Percentiles rank a stretch among this genome's conserved stretches.
phyloP scores from a whole-genome alignment of 2,888 invertebrate species.

The Rapana venosa region DNA sequence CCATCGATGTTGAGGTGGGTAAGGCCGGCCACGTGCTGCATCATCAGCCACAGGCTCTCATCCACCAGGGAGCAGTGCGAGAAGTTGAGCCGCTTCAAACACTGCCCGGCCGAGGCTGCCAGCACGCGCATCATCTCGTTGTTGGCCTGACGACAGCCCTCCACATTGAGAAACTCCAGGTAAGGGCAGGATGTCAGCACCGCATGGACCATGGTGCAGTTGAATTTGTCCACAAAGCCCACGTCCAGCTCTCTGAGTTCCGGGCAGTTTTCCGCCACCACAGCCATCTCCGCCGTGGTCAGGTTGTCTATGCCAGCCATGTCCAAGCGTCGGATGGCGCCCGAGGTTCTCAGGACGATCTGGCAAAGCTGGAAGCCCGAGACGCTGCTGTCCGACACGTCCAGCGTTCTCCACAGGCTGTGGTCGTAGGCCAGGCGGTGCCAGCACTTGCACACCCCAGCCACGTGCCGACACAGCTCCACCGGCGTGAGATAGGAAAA shows the following conservation, averaged over 20 bases:
- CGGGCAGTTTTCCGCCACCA: slow-evolving; percentile 58
- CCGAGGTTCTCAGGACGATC: slow-evolving; percentile 53
- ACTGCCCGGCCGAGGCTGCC: slow-evolving; percentile 48
- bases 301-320: slow-evolving; percentile 56
- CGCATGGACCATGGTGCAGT: slow-evolving; percentile 53
- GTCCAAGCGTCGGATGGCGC: slow-evolving; percentile 52
- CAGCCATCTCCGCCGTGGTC: slow-evolving; percentile 56
- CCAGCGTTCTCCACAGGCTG: slow-evolving; percentile 59
- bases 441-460: slow-evolving; percentile 60
- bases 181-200: slow-evolving; percentile 57
- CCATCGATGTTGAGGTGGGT: slow-evolving; percentile 64
- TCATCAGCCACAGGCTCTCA: slow-evolving; percentile 54
- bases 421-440: slow-evolving; percentile 57
- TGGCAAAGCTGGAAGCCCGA: slow-evolving; percentile 53
- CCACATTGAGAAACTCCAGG: slow-evolving; percentile 60
- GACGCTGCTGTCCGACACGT: slow-evolving; percentile 49
- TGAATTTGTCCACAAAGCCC: slow-evolving; percentile 62
- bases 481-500: slow-evolving; percentile 58
- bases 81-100: slow-evolving; percentile 59
- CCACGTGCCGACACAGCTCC: slow-evolving; percentile 57
- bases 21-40: slow-evolving; percentile 53
- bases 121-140: slow-evolving; percentile 51
- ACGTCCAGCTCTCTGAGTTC: slow-evolving; percentile 58
- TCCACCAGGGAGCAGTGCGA: slow-evolving; percentile 65
- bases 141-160: slow-evolving; percentile 59